Percentiles rank a stretch among this genome's conserved stretches.
Conservation (phyloP, 2,113 vertebrate genomes). For the Anoura caudifer region DNA sequence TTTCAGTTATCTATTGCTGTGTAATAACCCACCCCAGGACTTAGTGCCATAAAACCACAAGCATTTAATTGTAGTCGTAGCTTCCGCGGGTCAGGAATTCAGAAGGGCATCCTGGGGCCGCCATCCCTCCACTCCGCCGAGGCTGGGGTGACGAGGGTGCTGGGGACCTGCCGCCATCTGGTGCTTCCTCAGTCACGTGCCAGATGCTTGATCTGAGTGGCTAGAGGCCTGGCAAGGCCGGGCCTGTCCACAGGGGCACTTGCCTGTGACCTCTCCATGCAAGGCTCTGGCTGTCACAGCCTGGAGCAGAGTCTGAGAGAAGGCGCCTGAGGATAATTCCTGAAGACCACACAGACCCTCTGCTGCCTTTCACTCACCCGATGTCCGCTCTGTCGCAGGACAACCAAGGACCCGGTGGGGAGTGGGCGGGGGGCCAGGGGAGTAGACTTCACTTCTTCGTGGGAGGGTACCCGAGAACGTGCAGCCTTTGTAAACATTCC, state of each 20-base stretch:
- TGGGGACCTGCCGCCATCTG: too few species aligned
- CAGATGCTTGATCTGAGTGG: too few species aligned
- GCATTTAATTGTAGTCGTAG: not conserved
- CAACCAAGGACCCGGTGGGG: not conserved
- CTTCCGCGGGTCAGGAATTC: not conserved
- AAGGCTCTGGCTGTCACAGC: not conserved
- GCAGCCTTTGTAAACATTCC: not conserved
- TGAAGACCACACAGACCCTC: not conserved
- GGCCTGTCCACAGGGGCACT: not conserved
- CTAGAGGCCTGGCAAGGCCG: not conserved
- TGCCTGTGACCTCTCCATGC: fast-evolving
- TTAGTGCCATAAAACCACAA: not conserved
- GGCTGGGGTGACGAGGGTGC: not conserved
- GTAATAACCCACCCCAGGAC: not conserved
- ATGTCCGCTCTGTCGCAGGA: not conserved
- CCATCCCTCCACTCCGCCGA: not conserved
- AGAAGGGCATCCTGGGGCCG: not conserved
- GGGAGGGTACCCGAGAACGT: not conserved
- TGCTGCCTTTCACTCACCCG: not conserved
- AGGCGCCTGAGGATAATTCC: not conserved
- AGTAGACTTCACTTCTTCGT: not conserved
- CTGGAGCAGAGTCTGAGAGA: not conserved
- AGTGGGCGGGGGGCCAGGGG: too few species aligned
- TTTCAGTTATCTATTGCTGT: not conserved
- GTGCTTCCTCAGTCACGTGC: not conserved